Base-by-base conservation (phyloP, 2,888 invertebrate species). In the Pachycephus smyrnensis region DNA sequence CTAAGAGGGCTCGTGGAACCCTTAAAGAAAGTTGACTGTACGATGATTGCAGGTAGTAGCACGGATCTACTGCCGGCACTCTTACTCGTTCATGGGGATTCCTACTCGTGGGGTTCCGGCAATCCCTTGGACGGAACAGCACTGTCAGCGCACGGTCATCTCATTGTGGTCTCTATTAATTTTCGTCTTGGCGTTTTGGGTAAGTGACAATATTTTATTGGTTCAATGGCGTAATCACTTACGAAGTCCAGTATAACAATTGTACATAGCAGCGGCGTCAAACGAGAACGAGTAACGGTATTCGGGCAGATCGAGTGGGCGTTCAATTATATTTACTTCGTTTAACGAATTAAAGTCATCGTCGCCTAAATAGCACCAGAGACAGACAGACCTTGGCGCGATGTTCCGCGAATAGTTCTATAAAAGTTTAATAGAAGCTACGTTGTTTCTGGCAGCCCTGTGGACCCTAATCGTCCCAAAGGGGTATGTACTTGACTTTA, bases 81-180 rank as follows among this genome's bases (percentile, higher is more conserved):
- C 89, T 95, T 98, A 78, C 97, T 97, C 91, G 95, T 98, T 85
- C 98, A 98, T 91, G 98, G 98, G 76, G 98, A 98, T 92, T 98
- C 98, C 36, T 98, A 97, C 92, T 98, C 98, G 91, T 98, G 98
- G 97, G 98, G 98, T 91, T 96, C 98, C 73, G 99, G 99, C 80
- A 99, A 98, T 93, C 96, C 98, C 31, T 98, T 99, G 92, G 99
- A 99, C 92, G 99, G 98, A 83, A 98, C 98, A 79, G 96, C 98
- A 69, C 93, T 99, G 81, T 98, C 99, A 76, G 97, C 98, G 82
- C 96, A 97, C 89, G 99, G 97, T 83, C 95, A 96, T 90, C 95
- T 97, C 88, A 96, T 97, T 87, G 97, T 97, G 84, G 97, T 97
- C 88, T 97, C 97, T 89, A 96, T 97, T 92, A 97, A 97, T 93